phyloP scores from a whole-genome alignment of 2,888 invertebrate genomes.

The Sinotaia quadrata region DNA sequence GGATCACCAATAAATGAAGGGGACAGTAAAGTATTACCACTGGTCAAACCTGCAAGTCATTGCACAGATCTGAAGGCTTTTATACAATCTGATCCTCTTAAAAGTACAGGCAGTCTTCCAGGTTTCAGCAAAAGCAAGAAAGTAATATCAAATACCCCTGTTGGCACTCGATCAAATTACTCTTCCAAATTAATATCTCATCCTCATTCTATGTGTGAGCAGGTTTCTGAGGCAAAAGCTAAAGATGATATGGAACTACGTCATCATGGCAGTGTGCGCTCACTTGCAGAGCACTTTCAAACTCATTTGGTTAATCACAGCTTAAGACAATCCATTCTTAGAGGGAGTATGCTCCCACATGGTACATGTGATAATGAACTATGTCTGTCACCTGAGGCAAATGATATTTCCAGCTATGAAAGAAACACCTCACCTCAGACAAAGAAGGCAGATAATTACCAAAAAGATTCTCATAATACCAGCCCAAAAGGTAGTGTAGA shows the following conservation, averaged over 20 bases:
- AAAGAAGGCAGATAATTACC: not conserved
- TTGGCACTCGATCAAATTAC: not conserved
- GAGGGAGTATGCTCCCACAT: slow-evolving; percentile 34
- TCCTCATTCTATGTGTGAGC: not conserved
- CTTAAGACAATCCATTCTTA: slow-evolving; percentile 36
- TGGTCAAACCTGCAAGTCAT: slow-evolving; percentile 23
- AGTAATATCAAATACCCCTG: too few species aligned
- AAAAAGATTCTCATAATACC: not conserved
- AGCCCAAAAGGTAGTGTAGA: slow-evolving; percentile 11
- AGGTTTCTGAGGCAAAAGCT: not conserved
- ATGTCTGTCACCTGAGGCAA: not conserved
- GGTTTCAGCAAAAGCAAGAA: slow-evolving; percentile 2
- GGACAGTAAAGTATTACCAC: slow-evolving; percentile 10
- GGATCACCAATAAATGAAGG: not conserved
- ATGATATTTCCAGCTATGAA: not conserved
- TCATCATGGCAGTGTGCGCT: slow-evolving; percentile 17
- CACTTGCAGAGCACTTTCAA: slow-evolving; percentile 22
- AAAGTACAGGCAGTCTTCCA: not conserved
- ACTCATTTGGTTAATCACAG: slow-evolving; percentile 25
- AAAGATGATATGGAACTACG: slow-evolving; percentile 19
- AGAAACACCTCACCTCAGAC: not conserved
- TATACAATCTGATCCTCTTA: not conserved
- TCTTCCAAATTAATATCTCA: not conserved
- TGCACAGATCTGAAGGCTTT: slow-evolving; percentile 13
- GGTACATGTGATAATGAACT: slow-evolving; percentile 23